These are phyloP conservation scores for Colletes collaris DNA, from an alignment of 2,888 invertebrate species.

Conservation along the genomic window DNA sequence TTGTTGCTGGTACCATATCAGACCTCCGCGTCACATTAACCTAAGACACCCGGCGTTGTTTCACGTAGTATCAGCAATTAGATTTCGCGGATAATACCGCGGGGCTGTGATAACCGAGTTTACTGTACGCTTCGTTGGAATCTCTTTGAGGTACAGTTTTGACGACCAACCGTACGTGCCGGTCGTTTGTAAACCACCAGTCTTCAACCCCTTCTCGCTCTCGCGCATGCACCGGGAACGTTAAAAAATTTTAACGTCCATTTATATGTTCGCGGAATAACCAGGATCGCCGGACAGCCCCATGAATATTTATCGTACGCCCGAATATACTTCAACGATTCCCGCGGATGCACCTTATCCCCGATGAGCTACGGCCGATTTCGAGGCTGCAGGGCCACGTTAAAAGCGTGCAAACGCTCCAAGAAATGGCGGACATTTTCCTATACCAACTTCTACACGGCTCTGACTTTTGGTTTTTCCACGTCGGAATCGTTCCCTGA, in stretches of 20 bases:
- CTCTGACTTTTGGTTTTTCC: too few relatives aligned
- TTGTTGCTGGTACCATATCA: slow-evolving; percentile 67
- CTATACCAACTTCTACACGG: too few relatives aligned
- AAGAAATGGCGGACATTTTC: too few relatives aligned
- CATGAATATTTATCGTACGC: slow-evolving; percentile 53
- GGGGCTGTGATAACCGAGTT: slow-evolving; percentile 59
- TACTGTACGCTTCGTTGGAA: slow-evolving; percentile 41
- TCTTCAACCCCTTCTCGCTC: background rate
- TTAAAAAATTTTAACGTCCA: slow-evolving; percentile 55
- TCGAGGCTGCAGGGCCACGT: slow-evolving; percentile 9
- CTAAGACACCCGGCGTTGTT: slow-evolving; percentile 68
- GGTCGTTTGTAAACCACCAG: slow-evolving; percentile 13
- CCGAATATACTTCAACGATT: slow-evolving; percentile 24
- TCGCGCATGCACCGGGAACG: slow-evolving; percentile 16
- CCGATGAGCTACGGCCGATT: slow-evolving; percentile 7
- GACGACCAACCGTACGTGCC: slow-evolving; percentile 11
- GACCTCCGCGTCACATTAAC: slow-evolving; percentile 62
- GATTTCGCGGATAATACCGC: slow-evolving; percentile 66
- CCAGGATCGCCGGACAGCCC: slow-evolving; percentile 4
- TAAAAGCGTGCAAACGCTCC: background rate
- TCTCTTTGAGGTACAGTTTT: slow-evolving; percentile 39
- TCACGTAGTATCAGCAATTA: slow-evolving; percentile 70
- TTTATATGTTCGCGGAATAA: slow-evolving; percentile 51
- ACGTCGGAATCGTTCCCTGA: too few relatives aligned
- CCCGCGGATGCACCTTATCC: slow-evolving; percentile 18